Evolutionary conservation across 2,113 vertebrate species (phyloP), one percentile per base, ranked within the genome.

Genomic region (Gallinago jamesoni): DNA sequence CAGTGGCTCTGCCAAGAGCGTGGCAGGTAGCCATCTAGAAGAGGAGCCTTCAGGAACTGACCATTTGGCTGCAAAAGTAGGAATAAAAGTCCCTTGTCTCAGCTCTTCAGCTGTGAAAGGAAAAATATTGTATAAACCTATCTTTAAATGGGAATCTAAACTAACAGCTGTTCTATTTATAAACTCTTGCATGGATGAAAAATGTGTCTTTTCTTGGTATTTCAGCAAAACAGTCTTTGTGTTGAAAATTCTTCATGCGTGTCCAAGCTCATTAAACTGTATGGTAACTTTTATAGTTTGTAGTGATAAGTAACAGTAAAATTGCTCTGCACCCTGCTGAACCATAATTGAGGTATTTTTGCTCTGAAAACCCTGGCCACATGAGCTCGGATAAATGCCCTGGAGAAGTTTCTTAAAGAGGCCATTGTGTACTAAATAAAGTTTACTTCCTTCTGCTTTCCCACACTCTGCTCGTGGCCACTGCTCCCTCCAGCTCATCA

Each of bases 81-180:
- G 69, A 76, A 91, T 63, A 94, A 92, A 95, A 90, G 75, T 67
- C n/a, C 77, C 56, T 91, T 90, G 95, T 97, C 82, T 82, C 27
- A 8, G 43, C 85, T 81, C 68, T 56, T 84, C 73, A 73, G 52
- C 69, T 87, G 78, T 74, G 69, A 94, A 93, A 84, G 88, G 90
- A 35, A 55, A 75, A 89, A 90, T 73, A 73, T 27, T 94, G 60
- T 59, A 50, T 79, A 89, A 95, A 69, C 16, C 4, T 7, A 35
- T 86, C 52, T 16, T 86, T 84, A 90, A 69, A 63, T 81, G 77
- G 73, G 52, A 43, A 27, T 43, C 81, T 94, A 86, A 90, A 63
- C 73, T 64, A 78, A 53, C 90, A 81, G 60, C 73, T 85, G 47
- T 84, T 88, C 92, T 97, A 96, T 97, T 97, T 96, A 93, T 95